Percentiles rank a stretch among this genome's conserved stretches.
Evolutionary conservation across 2,888 invertebrate species (phyloP).

Genomic region (Taphrorychus bicolor): DNA sequence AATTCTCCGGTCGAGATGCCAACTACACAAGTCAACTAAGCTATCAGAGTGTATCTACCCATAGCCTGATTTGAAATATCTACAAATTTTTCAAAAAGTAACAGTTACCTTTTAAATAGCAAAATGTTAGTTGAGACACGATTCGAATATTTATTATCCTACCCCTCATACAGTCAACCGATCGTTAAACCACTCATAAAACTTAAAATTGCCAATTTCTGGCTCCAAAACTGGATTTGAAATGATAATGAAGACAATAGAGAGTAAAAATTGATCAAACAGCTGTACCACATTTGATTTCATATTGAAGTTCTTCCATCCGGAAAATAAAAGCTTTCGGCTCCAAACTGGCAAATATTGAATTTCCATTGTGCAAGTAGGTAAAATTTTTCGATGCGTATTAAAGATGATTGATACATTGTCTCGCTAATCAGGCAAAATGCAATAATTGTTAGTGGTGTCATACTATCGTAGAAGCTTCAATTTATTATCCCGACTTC

Average conservation of each 20-base stretch:
- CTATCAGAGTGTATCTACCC: too few relatives aligned
- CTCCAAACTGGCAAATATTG: conserved; percentile 4
- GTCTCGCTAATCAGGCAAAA: not conserved
- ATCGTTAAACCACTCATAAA: too few relatives aligned
- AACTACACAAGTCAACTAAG: too few relatives aligned
- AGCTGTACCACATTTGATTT: conserved; percentile 5
- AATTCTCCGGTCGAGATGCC: too few relatives aligned
- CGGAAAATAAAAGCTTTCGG: conserved; percentile 10
- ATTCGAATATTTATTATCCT: too few relatives aligned
- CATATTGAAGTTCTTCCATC: conserved; percentile 5
- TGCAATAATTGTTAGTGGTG: not conserved
- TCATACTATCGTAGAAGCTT: not conserved
- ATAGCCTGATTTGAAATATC: too few relatives aligned
- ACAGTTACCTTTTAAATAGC: too few relatives aligned
- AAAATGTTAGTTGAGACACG: too few relatives aligned
- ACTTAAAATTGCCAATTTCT: not conserved
- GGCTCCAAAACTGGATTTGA: not conserved
- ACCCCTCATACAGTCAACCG: too few relatives aligned
- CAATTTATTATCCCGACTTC: not conserved
- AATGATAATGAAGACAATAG: not conserved
- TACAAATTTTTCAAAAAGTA: too few relatives aligned
- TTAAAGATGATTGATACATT: conserved; percentile 6
- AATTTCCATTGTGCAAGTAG: conserved; percentile 10
- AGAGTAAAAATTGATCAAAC: conserved; percentile 3
- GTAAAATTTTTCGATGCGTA: not conserved